Evolutionary conservation across 2,113 vertebrate species (phyloP).

Genomic region (Alouatta palliata): DNA sequence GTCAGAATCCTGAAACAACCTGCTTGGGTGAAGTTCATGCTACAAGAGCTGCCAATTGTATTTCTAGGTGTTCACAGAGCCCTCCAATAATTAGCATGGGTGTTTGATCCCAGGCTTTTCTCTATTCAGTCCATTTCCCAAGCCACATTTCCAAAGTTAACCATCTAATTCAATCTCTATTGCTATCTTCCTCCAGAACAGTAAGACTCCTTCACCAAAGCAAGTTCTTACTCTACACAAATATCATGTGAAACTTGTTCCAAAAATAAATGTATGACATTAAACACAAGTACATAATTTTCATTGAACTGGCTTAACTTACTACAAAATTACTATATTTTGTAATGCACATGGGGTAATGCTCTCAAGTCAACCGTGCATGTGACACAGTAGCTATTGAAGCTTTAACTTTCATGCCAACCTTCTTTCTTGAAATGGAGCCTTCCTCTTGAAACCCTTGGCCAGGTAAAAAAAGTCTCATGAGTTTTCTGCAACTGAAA

Average conservation of each 20-base stretch:
- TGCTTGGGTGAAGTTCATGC: not conserved
- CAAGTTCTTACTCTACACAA: not conserved
- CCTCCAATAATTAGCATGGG: not conserved
- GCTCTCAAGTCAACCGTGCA: not conserved
- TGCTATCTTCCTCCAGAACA: conserved; percentile 12
- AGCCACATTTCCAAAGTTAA: not conserved
- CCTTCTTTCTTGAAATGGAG: not conserved
- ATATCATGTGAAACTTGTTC: not conserved
- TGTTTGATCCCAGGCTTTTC: not conserved
- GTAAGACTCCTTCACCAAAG: not conserved
- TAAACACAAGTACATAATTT: not conserved
- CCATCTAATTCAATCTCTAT: not conserved
- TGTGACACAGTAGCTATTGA: not conserved
- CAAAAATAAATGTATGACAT: conserved; percentile 9
- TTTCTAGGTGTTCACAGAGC: not conserved
- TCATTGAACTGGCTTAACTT: not conserved
- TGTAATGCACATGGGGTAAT: too few species aligned
- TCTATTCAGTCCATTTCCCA: not conserved
- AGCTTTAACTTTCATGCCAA: not conserved
- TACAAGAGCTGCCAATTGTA: not conserved
- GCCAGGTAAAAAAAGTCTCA: not conserved
- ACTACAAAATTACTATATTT: not conserved
- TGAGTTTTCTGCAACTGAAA: not conserved
- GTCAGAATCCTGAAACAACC: not conserved
- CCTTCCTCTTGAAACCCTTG: not conserved